Base-by-base conservation (phyloP, 2,797 vertebrate genomes). In the Hapalemur alaotrensis region DNA sequence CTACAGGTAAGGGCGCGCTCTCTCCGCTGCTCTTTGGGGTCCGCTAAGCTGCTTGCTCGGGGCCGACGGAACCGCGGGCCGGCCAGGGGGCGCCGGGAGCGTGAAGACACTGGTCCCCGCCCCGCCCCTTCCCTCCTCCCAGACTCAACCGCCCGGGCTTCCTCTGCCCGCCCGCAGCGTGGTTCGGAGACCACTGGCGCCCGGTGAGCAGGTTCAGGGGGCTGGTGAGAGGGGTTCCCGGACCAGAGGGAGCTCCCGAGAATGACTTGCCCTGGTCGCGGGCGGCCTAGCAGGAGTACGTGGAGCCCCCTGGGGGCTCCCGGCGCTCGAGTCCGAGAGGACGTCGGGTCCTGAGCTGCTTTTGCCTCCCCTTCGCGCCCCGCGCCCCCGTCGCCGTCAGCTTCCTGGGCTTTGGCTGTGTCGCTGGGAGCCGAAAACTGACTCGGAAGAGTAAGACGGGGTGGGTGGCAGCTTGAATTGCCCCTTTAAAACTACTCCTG, bases 1-100 rank as follows among this genome's bases (percentile, higher is more conserved):
- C 98, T 99, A 89, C 99, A 99, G 99, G 99, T 99, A 99, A 99
- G 99, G 90, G 94, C 63, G 80, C 91, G 5, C 92, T 80, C 41
- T 72, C 76, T 41, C 79, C 18, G 72, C 65, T n/a, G 92, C 93
- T 88, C 73, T 87, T 90, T 35, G 18, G 95, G 95, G 82, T 80
- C 89, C 85, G 96, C 97, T 69, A 72, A 72, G 82, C 88, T 12
- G 43, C 84, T 32, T 86, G 91, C 59, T 67, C 80, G 0, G 41
- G 65, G 69, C 57, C 1, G 73, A 38, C 9, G 73, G 76, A 91
- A 94, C 87, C 14, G 43, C 69, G 28, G 96, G 61, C 91, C 5
- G 92, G 78, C 84, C 76, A 54, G 59, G 72, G 94, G 89, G 93
- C 82, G 89, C 96, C 73, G 81, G 94, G 95, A 92, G 80, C 96